Evolutionary conservation across 2,888 invertebrate species (phyloP).

Genomic region (Hyles lineata): DNA sequence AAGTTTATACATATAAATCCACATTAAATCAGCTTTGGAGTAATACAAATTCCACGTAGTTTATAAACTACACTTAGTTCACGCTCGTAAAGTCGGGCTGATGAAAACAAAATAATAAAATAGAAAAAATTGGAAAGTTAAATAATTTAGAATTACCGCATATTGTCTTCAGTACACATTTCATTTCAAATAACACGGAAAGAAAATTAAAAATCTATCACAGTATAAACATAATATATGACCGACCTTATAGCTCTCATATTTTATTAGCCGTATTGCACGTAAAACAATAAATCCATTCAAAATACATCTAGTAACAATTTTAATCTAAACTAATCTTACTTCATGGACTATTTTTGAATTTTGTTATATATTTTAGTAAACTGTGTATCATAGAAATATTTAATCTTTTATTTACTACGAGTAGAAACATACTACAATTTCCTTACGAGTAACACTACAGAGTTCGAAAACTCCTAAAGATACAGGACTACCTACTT

Average conservation of each 20-base stretch:
- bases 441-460: slow-evolving; percentile 8
- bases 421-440: slow-evolving; percentile 21
- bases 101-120: not conserved
- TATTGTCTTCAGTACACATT: not conserved
- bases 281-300: slow-evolving; percentile 34
- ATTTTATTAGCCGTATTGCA: slow-evolving; percentile 9
- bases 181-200: slow-evolving; percentile 1
- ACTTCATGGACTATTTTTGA: slow-evolving; percentile 42
- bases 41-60: too few relatives aligned
- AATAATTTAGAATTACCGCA: not conserved
- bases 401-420: not conserved
- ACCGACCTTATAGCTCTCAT: slow-evolving; percentile 8
- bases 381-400: not conserved
- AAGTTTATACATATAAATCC: not conserved
- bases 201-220: slow-evolving; percentile 46
- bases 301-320: slow-evolving; percentile 42
- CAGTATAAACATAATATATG: slow-evolving; percentile 55
- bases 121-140: not conserved
- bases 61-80: too few relatives aligned
- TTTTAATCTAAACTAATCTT: slow-evolving; percentile 40
- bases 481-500: slow-evolving; percentile 49
- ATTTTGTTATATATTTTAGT: slow-evolving; percentile 12
- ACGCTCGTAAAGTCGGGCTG: too few relatives aligned
- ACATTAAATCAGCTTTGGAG: too few relatives aligned
- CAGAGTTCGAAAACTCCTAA: slow-evolving; percentile 24